A percentile compares a stretch with the other conserved stretches of the same genome.
Conservation (phyloP, 2,888 invertebrate genomes). For the Physocephala rufipes region DNA sequence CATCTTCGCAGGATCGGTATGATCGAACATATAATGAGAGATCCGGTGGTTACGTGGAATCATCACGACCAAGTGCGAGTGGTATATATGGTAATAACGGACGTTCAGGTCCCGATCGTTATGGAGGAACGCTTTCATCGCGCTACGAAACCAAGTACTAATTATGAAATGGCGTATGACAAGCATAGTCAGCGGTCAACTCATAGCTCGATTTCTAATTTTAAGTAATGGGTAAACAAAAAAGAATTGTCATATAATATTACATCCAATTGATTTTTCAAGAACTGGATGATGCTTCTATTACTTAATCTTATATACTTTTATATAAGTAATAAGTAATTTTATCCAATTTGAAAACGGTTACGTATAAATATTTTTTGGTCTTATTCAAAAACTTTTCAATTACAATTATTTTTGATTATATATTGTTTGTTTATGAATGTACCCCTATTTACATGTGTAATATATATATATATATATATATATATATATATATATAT, state of each 20-base stretch:
- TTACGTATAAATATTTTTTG: no score
- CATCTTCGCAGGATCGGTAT: slow-evolving; percentile 61
- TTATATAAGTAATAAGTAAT: slow-evolving; percentile 2
- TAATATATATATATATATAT: no score
- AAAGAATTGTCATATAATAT: no score
- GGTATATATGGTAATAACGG: slow-evolving; percentile 56
- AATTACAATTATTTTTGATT: no score
- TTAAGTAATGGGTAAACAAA: no score
- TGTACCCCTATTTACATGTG: no score
- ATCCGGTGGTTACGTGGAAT: slow-evolving; percentile 55
- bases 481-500: no score
- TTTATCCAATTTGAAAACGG: not conserved
- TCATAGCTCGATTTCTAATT: no score
- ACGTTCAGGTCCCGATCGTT: slow-evolving; percentile 61
- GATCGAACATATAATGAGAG: slow-evolving; percentile 66
- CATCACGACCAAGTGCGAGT: slow-evolving; percentile 52
- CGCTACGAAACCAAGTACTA: slow-evolving; percentile 51
- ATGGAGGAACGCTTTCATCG: slow-evolving; percentile 60
- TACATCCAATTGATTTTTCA: not conserved
- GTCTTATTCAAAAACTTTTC: no score
- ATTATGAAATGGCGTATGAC: not conserved
- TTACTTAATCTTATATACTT: not conserved
- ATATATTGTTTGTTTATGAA: no score
- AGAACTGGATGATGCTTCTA: not conserved
- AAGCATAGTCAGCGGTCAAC: no score